A percentile compares a stretch with the other conserved stretches of the same genome.
Evolutionary conservation across 2,888 invertebrate genomes (phyloP).

Genomic region (Drosophila rellima): DNA sequence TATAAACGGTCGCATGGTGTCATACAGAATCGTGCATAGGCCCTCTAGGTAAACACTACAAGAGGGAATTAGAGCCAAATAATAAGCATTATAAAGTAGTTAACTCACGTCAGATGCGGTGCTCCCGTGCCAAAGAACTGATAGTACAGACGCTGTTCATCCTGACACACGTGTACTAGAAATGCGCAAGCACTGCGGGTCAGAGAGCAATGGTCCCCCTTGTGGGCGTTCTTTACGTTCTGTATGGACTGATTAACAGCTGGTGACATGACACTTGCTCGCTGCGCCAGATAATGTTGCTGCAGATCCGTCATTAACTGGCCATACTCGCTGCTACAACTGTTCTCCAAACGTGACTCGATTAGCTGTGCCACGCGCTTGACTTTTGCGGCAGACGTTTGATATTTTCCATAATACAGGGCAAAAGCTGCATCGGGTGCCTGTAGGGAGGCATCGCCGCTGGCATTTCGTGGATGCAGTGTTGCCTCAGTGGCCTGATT

Average conservation of each 20-base stretch:
- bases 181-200: slow-evolving; percentile 95
- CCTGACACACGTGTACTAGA: slow-evolving; percentile 96
- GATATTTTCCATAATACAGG: slow-evolving; percentile 97
- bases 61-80: background rate
- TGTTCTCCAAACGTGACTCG: slow-evolving; percentile 91
- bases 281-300: slow-evolving; percentile 92
- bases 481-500: slow-evolving; percentile 93
- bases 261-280: slow-evolving; percentile 89
- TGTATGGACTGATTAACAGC: slow-evolving; percentile 90
- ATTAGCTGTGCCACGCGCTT: slow-evolving; percentile 93
- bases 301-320: slow-evolving; percentile 92
- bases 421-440: slow-evolving; percentile 91
- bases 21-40: slow-evolving; percentile 95
- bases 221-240: slow-evolving; percentile 88
- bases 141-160: slow-evolving; percentile 95
- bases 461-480: slow-evolving; percentile 84
- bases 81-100: background rate
- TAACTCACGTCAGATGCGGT: slow-evolving; percentile 88
- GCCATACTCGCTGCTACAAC: slow-evolving; percentile 90
- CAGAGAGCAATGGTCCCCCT: slow-evolving; percentile 92
- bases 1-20: slow-evolving; percentile 95
- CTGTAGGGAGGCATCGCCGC: slow-evolving; percentile 56
- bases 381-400: slow-evolving; percentile 95
- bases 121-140: slow-evolving; percentile 94
- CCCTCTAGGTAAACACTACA: slow-evolving; percentile 92